Conservation (phyloP, 2,888 invertebrate species). For the Sesia apiformis region DNA sequence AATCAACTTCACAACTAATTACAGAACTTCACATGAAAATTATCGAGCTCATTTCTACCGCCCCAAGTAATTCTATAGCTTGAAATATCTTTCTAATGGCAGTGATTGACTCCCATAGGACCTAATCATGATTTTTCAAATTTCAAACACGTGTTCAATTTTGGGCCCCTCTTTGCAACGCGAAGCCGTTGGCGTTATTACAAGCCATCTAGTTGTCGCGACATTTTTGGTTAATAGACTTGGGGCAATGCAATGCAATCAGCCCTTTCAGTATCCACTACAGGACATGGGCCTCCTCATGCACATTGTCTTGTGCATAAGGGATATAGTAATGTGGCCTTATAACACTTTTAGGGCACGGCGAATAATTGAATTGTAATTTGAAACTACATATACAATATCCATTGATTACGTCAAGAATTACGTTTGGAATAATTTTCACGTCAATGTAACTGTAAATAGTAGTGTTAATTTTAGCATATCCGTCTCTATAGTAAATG, state of each 20-base stretch:
- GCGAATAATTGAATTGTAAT: no score
- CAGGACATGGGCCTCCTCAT: no score
- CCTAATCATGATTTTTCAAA: conserved; percentile 69
- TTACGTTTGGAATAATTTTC: no score
- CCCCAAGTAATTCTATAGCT: conserved; percentile 62
- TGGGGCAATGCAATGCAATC: neutral
- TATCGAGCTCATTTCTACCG: conserved; percentile 16
- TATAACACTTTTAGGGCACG: neutral
- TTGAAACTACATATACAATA: no score
- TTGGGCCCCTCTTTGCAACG: conserved; percentile 56
- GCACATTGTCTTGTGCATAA: no score
- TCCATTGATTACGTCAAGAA: no score
- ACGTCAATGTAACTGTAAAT: no score
- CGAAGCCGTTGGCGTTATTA: conserved; percentile 38
- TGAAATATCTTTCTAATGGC: conserved; percentile 70
- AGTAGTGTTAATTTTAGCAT: no score
- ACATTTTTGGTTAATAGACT: conserved; percentile 5
- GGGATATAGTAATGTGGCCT: neutral
- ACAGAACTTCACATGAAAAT: conserved; percentile 1
- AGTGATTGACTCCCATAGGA: conserved; percentile 71
- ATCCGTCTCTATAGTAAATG: no score
- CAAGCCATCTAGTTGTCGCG: conserved; percentile 10
- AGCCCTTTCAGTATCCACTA: no score
- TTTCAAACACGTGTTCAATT: conserved; percentile 69
- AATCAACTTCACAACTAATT: neutral